These are phyloP conservation scores for Pseudorasbora parva DNA, from an alignment of 2,113 vertebrate species.

Conservation along the genomic window DNA sequence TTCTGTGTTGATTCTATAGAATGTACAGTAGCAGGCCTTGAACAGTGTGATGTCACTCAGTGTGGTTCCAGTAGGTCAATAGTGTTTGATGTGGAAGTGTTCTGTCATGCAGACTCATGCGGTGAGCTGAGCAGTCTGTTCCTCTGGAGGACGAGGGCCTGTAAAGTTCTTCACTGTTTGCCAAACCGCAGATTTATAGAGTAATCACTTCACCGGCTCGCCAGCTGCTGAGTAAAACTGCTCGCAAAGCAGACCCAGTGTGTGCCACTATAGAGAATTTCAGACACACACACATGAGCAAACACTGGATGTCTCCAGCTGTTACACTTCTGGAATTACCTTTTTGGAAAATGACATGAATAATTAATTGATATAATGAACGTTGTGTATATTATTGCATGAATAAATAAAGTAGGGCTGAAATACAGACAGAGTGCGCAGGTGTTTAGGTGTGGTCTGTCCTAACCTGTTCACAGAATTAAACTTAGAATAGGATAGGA, in stretches of 20 bases:
- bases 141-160: neutral
- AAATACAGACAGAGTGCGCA: neutral
- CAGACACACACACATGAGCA: neutral
- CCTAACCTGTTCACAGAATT: neutral
- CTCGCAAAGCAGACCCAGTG: neutral
- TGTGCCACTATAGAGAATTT: neutral
- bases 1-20: too few species aligned
- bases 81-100: neutral
- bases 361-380: neutral
- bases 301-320: neutral
- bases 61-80: neutral
- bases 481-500: neutral
- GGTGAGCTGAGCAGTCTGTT: neutral
- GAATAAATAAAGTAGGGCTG: neutral
- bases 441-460: neutral
- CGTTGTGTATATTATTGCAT: neutral
- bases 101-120: neutral
- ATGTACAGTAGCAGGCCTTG: too few species aligned
- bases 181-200: neutral
- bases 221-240: conserved; percentile 19
- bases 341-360: conserved; percentile 1
- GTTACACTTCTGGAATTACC: neutral
- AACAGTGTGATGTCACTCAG: too few species aligned
- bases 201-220: neutral
- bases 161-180: neutral